Evolutionary conservation across 2,113 vertebrate species (phyloP), one percentile per base, ranked within the genome.

Genomic region (Oryzias celebensis): DNA sequence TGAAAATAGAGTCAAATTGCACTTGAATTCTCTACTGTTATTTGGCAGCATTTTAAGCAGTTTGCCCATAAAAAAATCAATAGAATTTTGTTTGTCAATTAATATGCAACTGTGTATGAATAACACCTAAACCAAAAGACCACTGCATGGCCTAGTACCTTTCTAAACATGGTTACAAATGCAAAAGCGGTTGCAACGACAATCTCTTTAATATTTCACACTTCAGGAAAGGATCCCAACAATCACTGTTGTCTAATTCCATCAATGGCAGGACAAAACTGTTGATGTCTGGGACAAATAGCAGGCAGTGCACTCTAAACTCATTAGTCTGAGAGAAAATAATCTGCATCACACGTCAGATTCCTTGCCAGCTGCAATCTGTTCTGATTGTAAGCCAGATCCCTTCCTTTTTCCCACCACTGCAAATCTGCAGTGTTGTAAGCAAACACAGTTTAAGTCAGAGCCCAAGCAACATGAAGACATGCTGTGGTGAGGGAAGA

Each of bases 301-400:
- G 54, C 43, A 66, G 31, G 64, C 52, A 65, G 61, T 62, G 65
- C 71, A 75, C 66, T 77, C 68, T 66, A 72, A 83, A 83, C 65
- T 85, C 78, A 86, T 88, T 86, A 81, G 68, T 79, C 64, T 68
- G 42, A 36, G 53, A 48, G 61, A 81, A 88, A 81, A 84, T 64
- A 76, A 84, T 81, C 72, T 85, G 80, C 80, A 78, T 83, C 68
- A 59, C 68, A 66, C 62, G 72, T 76, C 68, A 65, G 69, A 72
- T 78, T 69, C 77, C 44, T 77, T 73, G 71, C 75, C 52, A 65
- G 65, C 45, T 56, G 78, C 68, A 68, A 65, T 74, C 72, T 72
- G 59, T 36, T 69, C 5, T 68, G 67, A 48, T 49, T 65, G 68
- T n/a, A 72, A 62, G 23, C 45, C 20, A 3, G n/a, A 57, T 52